These are phyloP conservation scores for Drosophila tsacasi DNA, from an alignment of 1,140 invertebrate species.

Conservation along the genomic window DNA sequence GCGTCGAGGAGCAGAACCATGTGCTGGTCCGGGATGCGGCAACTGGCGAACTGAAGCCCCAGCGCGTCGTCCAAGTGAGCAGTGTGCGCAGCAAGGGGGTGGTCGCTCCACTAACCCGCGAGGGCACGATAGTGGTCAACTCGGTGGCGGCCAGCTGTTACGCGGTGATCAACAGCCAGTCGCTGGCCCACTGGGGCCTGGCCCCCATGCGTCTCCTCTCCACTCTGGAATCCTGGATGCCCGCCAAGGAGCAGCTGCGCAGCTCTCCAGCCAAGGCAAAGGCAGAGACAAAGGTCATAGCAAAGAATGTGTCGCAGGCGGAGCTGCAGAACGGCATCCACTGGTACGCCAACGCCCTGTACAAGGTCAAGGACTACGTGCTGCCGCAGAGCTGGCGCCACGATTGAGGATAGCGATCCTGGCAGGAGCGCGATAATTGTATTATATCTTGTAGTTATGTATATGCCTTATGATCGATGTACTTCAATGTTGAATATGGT, in stretches of 20 bases:
- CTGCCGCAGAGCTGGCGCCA: conserved; percentile 87
- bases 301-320: conserved; percentile 19
- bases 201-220: conserved; percentile 90
- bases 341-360: conserved; percentile 94
- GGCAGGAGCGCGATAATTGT: conserved; percentile 53
- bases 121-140: conserved; percentile 95
- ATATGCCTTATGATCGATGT: conserved; percentile 65
- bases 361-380: conserved; percentile 89
- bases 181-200: conserved; percentile 93
- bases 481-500: conserved; percentile 81
- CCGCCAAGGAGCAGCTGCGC: conserved; percentile 57
- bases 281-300: conserved; percentile 23
- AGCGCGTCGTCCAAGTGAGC: conserved; percentile 88
- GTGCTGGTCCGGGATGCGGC: conserved; percentile 85
- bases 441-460: conserved; percentile 80
- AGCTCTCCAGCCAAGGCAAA: conserved; percentile 50
- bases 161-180: conserved; percentile 94
- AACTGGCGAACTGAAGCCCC: conserved; percentile 86
- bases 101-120: conserved; percentile 94
- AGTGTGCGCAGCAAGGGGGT: conserved; percentile 89
- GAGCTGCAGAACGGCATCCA: conserved; percentile 89
- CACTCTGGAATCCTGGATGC: conserved; percentile 84
- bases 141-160: conserved; percentile 97
- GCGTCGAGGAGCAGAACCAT: conserved; percentile 86
- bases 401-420: conserved; percentile 45